These are phyloP conservation scores for Borostomias antarcticus DNA, from an alignment of 2,797 vertebrate species.

Conservation along the genomic window DNA sequence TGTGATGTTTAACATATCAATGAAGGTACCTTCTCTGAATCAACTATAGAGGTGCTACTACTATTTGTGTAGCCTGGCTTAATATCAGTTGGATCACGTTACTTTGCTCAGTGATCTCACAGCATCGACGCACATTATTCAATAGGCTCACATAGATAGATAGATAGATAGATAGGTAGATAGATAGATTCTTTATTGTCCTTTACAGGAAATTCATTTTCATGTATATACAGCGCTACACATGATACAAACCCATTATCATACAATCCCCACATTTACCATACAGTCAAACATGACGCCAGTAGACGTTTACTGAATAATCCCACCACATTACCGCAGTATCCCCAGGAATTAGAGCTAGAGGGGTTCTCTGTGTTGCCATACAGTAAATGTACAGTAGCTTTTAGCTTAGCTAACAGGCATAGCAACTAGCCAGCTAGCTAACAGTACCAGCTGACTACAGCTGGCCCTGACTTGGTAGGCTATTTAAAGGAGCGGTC, in stretches of 20 bases:
- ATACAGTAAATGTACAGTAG: slow-evolving; percentile 24
- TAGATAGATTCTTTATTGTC: no score
- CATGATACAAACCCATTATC: no score
- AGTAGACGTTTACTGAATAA: background rate
- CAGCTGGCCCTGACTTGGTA: background rate
- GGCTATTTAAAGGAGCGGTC: no score
- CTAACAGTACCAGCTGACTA: slow-evolving; percentile 16
- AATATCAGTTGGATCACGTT: background rate
- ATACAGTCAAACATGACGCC: no score
- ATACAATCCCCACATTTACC: no score
- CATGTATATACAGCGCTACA: background rate
- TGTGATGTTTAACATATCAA: no score
- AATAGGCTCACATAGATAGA: background rate
- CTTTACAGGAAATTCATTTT: no score
- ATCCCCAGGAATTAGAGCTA: background rate
- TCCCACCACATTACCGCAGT: background rate
- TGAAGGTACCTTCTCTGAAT: no score
- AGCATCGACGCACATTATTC: background rate
- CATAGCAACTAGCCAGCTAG: slow-evolving; percentile 47
- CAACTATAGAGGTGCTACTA: background rate
- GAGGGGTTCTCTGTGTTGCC: slow-evolving; percentile 29
- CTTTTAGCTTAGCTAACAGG: slow-evolving; percentile 34
- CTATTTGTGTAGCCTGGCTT: background rate
- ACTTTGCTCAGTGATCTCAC: background rate
- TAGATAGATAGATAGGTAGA: no score